Evolutionary conservation across 1,140 invertebrate genomes (phyloP).

Genomic region (Drosophila nigromelanica): DNA sequence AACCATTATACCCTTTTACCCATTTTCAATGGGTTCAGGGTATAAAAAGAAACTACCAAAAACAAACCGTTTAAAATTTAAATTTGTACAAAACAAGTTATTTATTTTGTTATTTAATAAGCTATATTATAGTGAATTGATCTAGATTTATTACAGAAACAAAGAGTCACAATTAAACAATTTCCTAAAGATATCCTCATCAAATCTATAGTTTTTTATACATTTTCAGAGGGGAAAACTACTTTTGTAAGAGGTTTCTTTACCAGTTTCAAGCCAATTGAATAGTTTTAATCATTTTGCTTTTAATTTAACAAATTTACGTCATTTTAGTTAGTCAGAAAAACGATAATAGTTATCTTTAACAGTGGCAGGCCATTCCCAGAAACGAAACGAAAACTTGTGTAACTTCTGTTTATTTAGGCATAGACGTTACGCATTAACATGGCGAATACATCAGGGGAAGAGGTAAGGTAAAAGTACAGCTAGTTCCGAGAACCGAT

Average conservation of each 20-base stretch:
- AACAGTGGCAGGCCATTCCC: background rate
- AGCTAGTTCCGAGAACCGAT: conserved; percentile 62
- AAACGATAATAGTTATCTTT: no score
- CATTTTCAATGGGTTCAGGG: no score
- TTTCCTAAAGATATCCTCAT: conserved; percentile 31
- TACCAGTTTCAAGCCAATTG: no score
- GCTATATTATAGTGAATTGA: conserved; percentile 35
- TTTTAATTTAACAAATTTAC: no score
- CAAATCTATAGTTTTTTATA: conserved; percentile 3
- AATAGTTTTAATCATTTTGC: no score
- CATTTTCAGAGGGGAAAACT: background rate
- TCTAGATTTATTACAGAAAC: conserved; percentile 2
- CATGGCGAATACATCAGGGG: conserved; percentile 15
- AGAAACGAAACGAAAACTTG: background rate
- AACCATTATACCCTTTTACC: no score
- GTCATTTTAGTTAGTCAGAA: no score
- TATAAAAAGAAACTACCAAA: conserved; percentile 15
- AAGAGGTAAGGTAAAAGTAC: conserved; percentile 11
- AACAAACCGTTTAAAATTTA: conserved; percentile 24
- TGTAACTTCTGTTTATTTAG: conserved; percentile 25
- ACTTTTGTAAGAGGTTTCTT: background rate
- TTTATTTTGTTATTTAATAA: conserved; percentile 23
- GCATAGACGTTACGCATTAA: background rate
- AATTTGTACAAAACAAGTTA: conserved; percentile 46
- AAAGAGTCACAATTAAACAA: conserved; percentile 42